Percentiles rank a stretch among this genome's conserved stretches.
Conservation (phyloP, 2,113 vertebrate species). For the Pycnonotus jocosus region DNA sequence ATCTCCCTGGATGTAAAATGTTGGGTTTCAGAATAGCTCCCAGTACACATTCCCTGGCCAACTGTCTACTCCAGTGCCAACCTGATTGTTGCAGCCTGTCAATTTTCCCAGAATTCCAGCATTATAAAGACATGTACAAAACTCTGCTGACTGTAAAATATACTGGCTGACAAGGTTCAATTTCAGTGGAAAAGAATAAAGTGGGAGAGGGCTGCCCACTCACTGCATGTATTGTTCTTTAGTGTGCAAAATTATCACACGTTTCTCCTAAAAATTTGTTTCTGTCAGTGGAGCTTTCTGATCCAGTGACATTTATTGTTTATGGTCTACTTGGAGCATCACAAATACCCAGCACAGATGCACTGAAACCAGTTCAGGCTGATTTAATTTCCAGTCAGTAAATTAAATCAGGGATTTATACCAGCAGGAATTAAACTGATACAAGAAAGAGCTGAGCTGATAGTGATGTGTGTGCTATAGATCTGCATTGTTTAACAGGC, state of each 20-base stretch:
- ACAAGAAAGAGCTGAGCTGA: not conserved
- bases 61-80: not conserved
- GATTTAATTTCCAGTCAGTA: constrained; percentile 32
- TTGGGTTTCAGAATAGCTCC: not conserved
- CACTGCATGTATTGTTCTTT: not conserved
- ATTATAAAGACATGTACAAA: not conserved
- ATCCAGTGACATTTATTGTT: not conserved
- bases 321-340: not conserved
- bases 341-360: not conserved
- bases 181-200: not conserved
- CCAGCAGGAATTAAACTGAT: constrained; percentile 1
- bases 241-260: not conserved
- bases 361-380: not conserved
- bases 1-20: not conserved
- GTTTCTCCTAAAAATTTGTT: not conserved
- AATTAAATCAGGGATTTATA: constrained; percentile 32
- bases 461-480: not conserved
- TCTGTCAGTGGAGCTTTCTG: not conserved
- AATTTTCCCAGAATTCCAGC: not conserved
- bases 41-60: not conserved
- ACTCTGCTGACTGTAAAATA: not conserved
- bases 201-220: not conserved
- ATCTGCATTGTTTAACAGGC: not conserved
- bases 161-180: not conserved
- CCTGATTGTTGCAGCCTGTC: not conserved